Conservation (phyloP, 2,113 vertebrate species). For the Shinisaurus crocodilurus region DNA sequence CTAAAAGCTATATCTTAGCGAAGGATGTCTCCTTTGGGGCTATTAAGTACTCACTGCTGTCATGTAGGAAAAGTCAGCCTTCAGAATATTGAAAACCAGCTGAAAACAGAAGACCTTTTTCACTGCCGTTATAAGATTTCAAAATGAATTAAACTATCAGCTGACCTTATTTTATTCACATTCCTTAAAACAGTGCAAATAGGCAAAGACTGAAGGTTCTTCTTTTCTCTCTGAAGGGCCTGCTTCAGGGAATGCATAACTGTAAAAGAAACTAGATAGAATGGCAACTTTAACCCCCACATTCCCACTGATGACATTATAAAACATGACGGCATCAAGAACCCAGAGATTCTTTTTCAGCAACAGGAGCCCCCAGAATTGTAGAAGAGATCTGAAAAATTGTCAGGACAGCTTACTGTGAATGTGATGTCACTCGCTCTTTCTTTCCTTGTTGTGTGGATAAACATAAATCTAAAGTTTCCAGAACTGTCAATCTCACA, state of each 20-base stretch:
- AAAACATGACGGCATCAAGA: neutral
- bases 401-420: neutral
- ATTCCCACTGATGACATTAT: neutral
- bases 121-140: slow-evolving; percentile 6
- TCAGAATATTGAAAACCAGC: slow-evolving; percentile 15
- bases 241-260: neutral
- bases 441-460: neutral
- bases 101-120: neutral
- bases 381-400: neutral
- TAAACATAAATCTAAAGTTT: neutral
- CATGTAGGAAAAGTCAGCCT: slow-evolving; percentile 11
- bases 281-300: neutral
- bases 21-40: slow-evolving; percentile 1
- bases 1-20: neutral
- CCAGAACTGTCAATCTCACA: neutral
- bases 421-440: too few relatives aligned
- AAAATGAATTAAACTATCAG: slow-evolving; percentile 23
- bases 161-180: slow-evolving; percentile 1
- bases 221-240: neutral
- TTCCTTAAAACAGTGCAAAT: slow-evolving; percentile 3
- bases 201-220: slow-evolving; percentile 6
- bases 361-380: neutral
- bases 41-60: neutral
- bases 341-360: neutral
- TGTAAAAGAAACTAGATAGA: neutral